Base-by-base conservation (phyloP, 2,888 invertebrate species). In the Abrostola tripartita region DNA sequence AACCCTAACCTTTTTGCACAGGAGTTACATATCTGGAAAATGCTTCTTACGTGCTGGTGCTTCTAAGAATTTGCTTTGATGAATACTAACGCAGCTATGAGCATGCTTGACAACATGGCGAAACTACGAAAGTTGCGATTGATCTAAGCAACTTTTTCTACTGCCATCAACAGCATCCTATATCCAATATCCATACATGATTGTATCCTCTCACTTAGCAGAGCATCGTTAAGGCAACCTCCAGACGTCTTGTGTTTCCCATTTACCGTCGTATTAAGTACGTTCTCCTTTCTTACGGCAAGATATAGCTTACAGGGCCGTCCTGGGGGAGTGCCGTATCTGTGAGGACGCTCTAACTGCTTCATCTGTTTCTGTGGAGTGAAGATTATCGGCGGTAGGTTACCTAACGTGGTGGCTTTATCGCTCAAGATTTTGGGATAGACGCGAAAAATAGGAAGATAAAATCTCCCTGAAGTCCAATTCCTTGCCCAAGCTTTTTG, bases 221-320 rank as follows among this genome's bases (percentile, higher is more conserved):
- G 37, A 53, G 11, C 51, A 44, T 59, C 65, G 55, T 66, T 71
- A 65, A 36, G 36, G 37, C 60, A 53, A 58, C 65, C 59, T 61
- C 65, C 71, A 74, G 70, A 70, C 69, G 55, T 76, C 71, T 65
- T 71, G 69, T 76, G 47, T 79, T 14, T 54, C 71, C 67, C 74
- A 77, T 81, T 83, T 62, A 68, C 67, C 51, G 68, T 63, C 68
- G 52, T 77, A 79, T 82, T 81, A 81, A 75, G 65, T 56, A 72
- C 69, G 76, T 72, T 78, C 54, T 55, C 67, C 59, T 71, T 73
- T 71, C 71, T 76, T 74, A 73, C 58, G 41, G 42, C 35, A 68
- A 78, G 71, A 78, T 77, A 75, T 70, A 73, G 74, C 69, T 63
- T 59, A 62, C 58, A 69, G 64, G 54, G 47, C 56, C 9, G 51